These are phyloP conservation scores for Prionailurus viverrinus DNA, from an alignment of 2,113 vertebrate species.

Conservation along the genomic window DNA sequence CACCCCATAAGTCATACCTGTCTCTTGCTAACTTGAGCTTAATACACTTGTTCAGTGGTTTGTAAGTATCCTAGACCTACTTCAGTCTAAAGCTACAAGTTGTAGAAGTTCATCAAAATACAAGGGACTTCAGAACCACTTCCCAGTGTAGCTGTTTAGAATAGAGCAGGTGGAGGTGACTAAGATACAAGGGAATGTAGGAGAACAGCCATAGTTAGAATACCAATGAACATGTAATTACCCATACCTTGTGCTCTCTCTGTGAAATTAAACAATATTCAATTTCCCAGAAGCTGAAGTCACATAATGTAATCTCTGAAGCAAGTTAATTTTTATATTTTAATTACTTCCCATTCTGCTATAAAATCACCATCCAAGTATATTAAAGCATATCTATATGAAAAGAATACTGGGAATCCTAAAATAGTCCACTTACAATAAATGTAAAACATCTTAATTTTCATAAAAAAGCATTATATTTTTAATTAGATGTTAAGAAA, in stretches of 20 bases:
- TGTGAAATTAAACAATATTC: slow-evolving; percentile 64
- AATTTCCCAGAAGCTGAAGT: slow-evolving; percentile 71
- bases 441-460: slow-evolving; percentile 17
- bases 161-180: neutral
- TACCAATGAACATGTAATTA: neutral
- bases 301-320: neutral
- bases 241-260: neutral
- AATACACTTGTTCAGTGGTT: neutral
- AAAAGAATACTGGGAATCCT: slow-evolving; percentile 33
- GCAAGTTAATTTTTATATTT: slow-evolving; percentile 76
- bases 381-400: slow-evolving; percentile 41
- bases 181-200: neutral
- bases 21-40: neutral
- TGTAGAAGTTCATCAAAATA: neutral
- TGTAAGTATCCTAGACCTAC: neutral
- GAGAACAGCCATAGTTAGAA: neutral
- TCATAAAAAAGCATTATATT: slow-evolving; percentile 41
- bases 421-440: slow-evolving; percentile 28
- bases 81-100: neutral
- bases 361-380: slow-evolving; percentile 69
- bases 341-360: slow-evolving; percentile 79
- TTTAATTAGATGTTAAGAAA: slow-evolving; percentile 68
- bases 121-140: neutral
- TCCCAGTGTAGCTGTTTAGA: neutral
- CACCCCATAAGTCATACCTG: accelerated